Conservation (phyloP, 2,113 vertebrate species). For the Acrocephalus arundinaceus region DNA sequence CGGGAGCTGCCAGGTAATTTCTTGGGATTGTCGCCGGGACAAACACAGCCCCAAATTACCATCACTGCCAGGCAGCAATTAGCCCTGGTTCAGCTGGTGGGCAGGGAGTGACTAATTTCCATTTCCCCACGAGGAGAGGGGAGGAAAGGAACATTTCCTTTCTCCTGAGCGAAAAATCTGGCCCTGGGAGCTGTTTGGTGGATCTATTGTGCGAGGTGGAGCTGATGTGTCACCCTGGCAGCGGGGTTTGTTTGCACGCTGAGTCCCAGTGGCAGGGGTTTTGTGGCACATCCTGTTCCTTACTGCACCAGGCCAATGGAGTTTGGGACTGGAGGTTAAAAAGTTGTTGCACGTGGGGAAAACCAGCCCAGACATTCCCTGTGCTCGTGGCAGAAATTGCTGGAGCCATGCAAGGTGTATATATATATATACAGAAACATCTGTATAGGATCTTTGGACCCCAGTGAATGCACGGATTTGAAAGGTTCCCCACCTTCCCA, state of each 20-base stretch:
- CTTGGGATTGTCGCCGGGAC: neutral
- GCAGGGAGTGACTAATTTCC: neutral
- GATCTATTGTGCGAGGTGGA: neutral
- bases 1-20: neutral
- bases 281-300: neutral
- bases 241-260: neutral
- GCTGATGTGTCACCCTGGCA: neutral
- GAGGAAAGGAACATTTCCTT: constrained; percentile 12
- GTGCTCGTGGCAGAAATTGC: neutral
- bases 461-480: no score
- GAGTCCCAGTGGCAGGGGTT: neutral
- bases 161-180: neutral
- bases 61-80: neutral
- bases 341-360: fast-evolving
- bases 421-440: no score
- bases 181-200: neutral
- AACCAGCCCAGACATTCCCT: neutral
- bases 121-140: neutral
- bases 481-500: no score
- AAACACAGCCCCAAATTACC: neutral
- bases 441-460: no score
- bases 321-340: no score
- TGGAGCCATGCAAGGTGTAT: no score
- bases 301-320: neutral
- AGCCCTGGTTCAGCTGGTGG: neutral